These are phyloP conservation scores for Microcebus griseorufus DNA, from an alignment of 2,113 vertebrate species.

Conservation along the genomic window DNA sequence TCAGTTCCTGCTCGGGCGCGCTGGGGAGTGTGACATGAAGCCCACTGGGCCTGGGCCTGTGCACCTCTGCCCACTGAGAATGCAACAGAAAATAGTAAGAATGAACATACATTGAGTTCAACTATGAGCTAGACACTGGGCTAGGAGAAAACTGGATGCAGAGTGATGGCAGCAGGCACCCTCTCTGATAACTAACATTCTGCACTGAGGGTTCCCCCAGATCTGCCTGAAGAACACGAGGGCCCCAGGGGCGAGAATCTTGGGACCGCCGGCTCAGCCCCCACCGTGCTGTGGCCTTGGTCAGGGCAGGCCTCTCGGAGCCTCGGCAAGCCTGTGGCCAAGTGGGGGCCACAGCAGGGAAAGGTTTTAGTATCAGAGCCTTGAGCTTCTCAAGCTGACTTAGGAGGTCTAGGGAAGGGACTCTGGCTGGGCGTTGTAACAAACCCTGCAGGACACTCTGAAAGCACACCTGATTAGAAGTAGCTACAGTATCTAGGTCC, in stretches of 20 bases:
- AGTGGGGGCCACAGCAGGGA: neutral
- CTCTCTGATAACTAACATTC: neutral
- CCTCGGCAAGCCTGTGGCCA: neutral
- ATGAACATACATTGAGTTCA: neutral
- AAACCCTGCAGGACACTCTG: neutral
- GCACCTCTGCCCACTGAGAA: neutral
- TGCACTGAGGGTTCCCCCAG: neutral
- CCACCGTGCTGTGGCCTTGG: neutral
- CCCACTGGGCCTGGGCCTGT: neutral
- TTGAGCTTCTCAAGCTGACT: neutral
- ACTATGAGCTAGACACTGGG: neutral
- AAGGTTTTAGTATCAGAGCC: neutral
- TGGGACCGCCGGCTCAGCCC: neutral
- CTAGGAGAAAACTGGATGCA: neutral
- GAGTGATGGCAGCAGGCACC: neutral
- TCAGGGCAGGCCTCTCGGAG: neutral
- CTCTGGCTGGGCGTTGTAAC: neutral
- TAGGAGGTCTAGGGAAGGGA: neutral
- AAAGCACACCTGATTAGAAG: conserved; percentile 14
- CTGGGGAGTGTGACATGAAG: neutral
- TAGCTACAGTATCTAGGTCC: neutral
- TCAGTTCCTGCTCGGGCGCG: neutral
- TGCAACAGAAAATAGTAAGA: neutral
- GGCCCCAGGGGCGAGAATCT: neutral
- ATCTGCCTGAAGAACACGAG: neutral